phyloP scores from a whole-genome alignment of 2,888 invertebrate species.

The Netelia melanura region DNA sequence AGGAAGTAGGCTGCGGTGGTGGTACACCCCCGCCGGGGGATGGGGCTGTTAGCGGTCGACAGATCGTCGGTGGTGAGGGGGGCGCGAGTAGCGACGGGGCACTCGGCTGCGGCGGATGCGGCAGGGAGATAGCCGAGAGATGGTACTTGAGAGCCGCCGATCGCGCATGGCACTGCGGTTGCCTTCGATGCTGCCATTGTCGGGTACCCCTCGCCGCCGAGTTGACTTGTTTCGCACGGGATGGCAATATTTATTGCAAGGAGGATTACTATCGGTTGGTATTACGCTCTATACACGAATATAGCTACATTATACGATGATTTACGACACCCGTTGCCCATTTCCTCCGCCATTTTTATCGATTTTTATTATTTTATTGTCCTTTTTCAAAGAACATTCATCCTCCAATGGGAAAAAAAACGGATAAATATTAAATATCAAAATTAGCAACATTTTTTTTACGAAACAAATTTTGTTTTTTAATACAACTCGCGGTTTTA shows the following conservation, averaged over 20 bases:
- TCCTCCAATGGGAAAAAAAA: background rate
- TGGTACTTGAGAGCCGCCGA: conserved; percentile 94
- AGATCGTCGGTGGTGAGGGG: conserved; percentile 80
- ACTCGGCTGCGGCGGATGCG: conserved; percentile 87
- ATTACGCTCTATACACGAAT: background rate
- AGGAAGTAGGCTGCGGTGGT: conserved; percentile 87
- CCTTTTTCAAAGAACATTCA: too few species aligned
- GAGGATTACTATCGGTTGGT: conserved; percentile 96
- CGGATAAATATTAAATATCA: background rate
- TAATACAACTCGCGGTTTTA: too few species aligned
- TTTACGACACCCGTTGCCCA: conserved; percentile 14
- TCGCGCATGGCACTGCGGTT: conserved; percentile 95
- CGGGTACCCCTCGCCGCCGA: conserved; percentile 93
- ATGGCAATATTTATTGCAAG: conserved; percentile 96
- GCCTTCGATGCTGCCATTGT: conserved; percentile 94
- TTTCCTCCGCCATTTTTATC: background rate
- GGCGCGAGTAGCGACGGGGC: conserved; percentile 76
- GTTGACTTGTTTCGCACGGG: conserved; percentile 94
- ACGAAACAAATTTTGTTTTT: too few species aligned
- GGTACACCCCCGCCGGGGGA: conserved; percentile 86
- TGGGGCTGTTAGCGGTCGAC: conserved; percentile 84
- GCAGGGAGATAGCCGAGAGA: conserved; percentile 87
- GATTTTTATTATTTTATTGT: background rate
- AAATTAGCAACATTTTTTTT: too few species aligned
- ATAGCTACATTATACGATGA: conserved; percentile 32